A percentile compares a stretch with the other conserved stretches of the same genome.
Evolutionary conservation across 2,888 invertebrate species (phyloP).

Genomic region (Hypomecis punctinalis): DNA sequence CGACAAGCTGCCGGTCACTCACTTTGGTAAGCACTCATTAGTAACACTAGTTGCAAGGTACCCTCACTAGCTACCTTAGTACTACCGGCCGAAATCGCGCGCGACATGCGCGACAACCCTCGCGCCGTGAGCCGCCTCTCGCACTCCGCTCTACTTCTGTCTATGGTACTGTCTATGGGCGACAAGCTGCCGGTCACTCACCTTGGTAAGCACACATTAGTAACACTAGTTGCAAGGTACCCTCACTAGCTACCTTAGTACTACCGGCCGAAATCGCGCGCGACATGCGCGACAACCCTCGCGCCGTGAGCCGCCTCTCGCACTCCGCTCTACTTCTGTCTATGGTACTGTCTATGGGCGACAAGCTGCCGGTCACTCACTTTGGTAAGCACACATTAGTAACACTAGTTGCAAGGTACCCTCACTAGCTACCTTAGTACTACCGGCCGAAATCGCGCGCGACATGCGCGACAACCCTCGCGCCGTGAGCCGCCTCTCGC

Average conservation of each 20-base stretch:
- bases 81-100: conserved; percentile 95
- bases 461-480: too few species aligned
- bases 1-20: conserved; percentile 94
- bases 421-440: too few species aligned
- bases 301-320: conserved; percentile 91
- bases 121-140: conserved; percentile 91
- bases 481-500: too few species aligned
- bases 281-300: conserved; percentile 91
- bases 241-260: conserved; percentile 93
- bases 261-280: conserved; percentile 96
- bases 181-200: conserved; percentile 95
- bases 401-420: too few species aligned
- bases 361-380: conserved; percentile 94
- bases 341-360: conserved; percentile 96
- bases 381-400: too few species aligned
- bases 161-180: conserved; percentile 95
- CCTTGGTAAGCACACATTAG: conserved; percentile 92
- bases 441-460: too few species aligned
- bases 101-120: conserved; percentile 92
- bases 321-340: conserved; percentile 93
- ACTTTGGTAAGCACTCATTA: conserved; percentile 94
- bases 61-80: conserved; percentile 94
- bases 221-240: too few species aligned
- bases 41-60: too few species aligned
- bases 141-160: conserved; percentile 92